Conservation (phyloP, 1,140 invertebrate genomes). For the Onthophagus taurus region DNA sequence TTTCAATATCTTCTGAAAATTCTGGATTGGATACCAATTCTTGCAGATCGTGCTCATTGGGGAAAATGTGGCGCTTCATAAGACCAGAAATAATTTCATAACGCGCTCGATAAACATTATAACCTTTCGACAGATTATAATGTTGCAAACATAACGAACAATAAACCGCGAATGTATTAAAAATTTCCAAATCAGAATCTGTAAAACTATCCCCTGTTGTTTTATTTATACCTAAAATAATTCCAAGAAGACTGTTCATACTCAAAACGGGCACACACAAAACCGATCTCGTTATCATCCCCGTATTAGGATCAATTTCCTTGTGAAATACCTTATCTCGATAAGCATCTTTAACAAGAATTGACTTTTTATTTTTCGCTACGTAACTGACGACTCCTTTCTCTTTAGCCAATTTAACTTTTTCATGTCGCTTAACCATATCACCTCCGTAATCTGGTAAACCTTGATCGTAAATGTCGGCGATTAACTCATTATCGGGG, state of each 20-base stretch:
- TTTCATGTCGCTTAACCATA: slow-evolving; percentile 35
- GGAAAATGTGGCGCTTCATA: slow-evolving; percentile 20
- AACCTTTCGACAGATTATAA: background rate
- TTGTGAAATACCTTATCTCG: slow-evolving; percentile 36
- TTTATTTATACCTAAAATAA: slow-evolving; percentile 42
- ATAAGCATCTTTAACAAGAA: slow-evolving; percentile 41
- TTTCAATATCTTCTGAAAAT: slow-evolving; percentile 30
- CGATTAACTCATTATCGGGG: slow-evolving; percentile 30
- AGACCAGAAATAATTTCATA: slow-evolving; percentile 11
- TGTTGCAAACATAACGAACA: slow-evolving; percentile 12
- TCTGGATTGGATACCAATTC: background rate
- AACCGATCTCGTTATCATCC: slow-evolving; percentile 38
- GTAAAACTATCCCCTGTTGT: slow-evolving; percentile 25
- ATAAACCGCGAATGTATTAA: slow-evolving; percentile 10
- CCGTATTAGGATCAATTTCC: slow-evolving; percentile 37
- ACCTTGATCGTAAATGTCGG: slow-evolving; percentile 43
- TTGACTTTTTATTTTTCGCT: slow-evolving; percentile 30
- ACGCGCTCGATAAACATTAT: background rate
- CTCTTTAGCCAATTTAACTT: slow-evolving; percentile 38
- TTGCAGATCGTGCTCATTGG: slow-evolving; percentile 11
- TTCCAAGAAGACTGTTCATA: slow-evolving; percentile 40
- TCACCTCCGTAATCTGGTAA: slow-evolving; percentile 27
- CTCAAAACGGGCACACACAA: slow-evolving; percentile 39
- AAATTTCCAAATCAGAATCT: slow-evolving; percentile 8
- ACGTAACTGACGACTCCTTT: slow-evolving; percentile 37